Evolutionary conservation across 2,797 vertebrate species (phyloP).

Genomic region (Tinamus major): DNA sequence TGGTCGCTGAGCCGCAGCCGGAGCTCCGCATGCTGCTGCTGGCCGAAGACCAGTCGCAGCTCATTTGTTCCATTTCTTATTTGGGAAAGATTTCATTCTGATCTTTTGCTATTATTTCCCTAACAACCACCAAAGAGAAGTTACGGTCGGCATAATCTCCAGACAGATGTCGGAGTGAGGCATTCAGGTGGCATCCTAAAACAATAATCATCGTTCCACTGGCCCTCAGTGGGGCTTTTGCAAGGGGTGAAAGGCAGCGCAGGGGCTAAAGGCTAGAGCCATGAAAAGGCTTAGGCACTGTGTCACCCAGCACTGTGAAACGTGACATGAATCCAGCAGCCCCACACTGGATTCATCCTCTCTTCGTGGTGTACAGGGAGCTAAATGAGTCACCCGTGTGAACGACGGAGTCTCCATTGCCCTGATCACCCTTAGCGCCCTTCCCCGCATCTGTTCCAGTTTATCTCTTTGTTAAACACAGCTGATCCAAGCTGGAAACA

Average conservation of each 20-base stretch:
- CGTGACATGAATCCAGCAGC: not conserved
- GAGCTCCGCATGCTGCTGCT: not conserved
- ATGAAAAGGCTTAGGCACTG: not conserved
- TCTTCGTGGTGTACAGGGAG: rapidly evolving
- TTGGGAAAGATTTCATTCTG: not conserved
- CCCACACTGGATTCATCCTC: too few species aligned
- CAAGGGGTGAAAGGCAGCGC: not conserved
- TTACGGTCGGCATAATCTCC: not conserved
- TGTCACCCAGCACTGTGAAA: rapidly evolving
- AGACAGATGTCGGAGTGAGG: not conserved
- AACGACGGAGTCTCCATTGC: not conserved
- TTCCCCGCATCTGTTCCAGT: slow-evolving; percentile 34
- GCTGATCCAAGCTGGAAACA: slow-evolving; percentile 20
- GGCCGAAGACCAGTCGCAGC: not conserved
- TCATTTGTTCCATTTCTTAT: not conserved
- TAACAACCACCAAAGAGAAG: not conserved
- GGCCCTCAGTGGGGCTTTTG: not conserved
- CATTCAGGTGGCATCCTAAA: not conserved
- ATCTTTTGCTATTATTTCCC: not conserved
- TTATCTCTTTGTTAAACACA: slow-evolving; percentile 17
- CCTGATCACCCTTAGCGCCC: slow-evolving; percentile 4
- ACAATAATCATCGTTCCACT: not conserved
- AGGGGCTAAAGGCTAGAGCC: not conserved
- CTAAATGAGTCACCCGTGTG: not conserved
- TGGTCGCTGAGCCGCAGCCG: rapidly evolving